Evolutionary conservation across 2,797 vertebrate genomes (phyloP), one percentile per base, ranked within the genome.

Genomic region (Sebastes matsubarae): DNA sequence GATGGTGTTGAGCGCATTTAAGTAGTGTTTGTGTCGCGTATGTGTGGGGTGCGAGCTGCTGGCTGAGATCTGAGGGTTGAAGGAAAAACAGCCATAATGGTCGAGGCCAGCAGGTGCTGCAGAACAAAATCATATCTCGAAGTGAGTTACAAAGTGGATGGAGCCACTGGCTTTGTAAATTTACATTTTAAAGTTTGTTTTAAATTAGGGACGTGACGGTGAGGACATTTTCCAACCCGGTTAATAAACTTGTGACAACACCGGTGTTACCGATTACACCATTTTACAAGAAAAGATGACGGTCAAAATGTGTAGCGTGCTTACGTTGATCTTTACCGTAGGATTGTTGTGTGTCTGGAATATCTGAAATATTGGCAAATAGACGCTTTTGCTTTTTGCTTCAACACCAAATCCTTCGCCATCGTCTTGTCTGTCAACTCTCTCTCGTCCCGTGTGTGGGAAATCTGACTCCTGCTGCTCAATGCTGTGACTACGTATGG

Each of bases 31-130:
- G 38, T 80, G 82, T 70, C 61, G 72, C 12, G 74, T 67, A 16
- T 78, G 80, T 77, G 75, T 77, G 69, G 60, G 73, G 67, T 20
- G 73, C 69, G 8, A 65, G 80, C 24, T 54, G 69, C 85, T 80
- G 83, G 69, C 83, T 85, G 77, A 88, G 85, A 91, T 89, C 88
- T 86, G 75, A 87, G 27, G 22, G 52, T 64, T 67, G 67, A 68
- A 85, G 29, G n/a, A 58, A 81, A 84, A 82, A 76, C 42, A 60
- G 50, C 32, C 34, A 29, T 46, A 79, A 70, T 72, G 55, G 77
- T 83, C 63, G n/a, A 55, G 42, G 38, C 32, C n/a, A 78, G 61
- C 79, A 74, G 76, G 60, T 72, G 68, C 55, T 8, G 27, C 12
- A 66, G 16, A 78, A 67, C 30, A 65, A 66, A 30, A 66, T n/a